phyloP scores from a whole-genome alignment of 2,113 vertebrate genomes.

The Caloenas nicobarica region DNA sequence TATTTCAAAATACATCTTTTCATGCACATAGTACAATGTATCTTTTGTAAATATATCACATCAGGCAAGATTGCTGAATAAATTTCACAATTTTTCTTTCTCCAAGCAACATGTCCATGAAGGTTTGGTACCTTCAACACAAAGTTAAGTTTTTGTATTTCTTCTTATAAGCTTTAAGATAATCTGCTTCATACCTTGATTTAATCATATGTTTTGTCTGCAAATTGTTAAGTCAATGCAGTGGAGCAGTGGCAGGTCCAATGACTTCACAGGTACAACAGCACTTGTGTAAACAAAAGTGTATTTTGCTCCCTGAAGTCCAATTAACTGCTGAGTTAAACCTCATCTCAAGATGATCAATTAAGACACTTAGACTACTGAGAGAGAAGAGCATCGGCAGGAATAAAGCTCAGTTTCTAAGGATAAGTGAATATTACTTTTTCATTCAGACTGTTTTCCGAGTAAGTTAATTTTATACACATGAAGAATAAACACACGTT shows the following conservation, averaged over 20 bases:
- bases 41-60: background rate
- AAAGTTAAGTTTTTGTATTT: background rate
- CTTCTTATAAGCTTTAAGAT: background rate
- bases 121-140: background rate
- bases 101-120: background rate
- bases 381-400: background rate
- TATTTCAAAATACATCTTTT: background rate
- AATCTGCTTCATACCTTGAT: background rate
- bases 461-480: background rate
- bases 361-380: slow-evolving; percentile 2
- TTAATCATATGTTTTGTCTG: background rate
- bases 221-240: background rate
- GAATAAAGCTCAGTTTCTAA: background rate
- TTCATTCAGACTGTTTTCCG: background rate
- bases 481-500: background rate
- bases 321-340: slow-evolving; percentile 11
- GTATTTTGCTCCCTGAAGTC: slow-evolving; percentile 1
- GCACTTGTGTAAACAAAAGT: background rate
- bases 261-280: background rate
- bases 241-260: background rate
- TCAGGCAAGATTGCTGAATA: background rate
- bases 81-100: background rate
- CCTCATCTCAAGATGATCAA: background rate
- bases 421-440: background rate
- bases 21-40: background rate